Conservation (phyloP, 2,888 invertebrate species). For the Limnephilus marmoratus region DNA sequence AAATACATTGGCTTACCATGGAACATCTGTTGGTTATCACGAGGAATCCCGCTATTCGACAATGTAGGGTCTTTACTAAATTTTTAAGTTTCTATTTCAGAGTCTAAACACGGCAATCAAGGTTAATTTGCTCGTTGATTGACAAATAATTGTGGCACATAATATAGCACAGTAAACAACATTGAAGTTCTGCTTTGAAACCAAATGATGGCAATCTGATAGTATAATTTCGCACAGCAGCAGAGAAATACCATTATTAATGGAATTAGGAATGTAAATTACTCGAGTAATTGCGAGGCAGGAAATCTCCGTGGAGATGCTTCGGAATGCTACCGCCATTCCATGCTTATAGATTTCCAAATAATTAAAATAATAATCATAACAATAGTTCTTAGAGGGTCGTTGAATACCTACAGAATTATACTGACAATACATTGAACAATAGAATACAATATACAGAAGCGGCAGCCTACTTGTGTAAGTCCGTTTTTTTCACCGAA, state of each 20-base stretch:
- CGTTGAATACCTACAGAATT: not conserved
- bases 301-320: constrained; percentile 15
- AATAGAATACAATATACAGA: not conserved
- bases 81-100: not conserved
- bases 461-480: not conserved
- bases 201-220: constrained; percentile 20
- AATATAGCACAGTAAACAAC: not conserved
- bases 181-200: not conserved
- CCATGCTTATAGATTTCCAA: not conserved
- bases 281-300: not conserved
- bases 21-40: too few species aligned
- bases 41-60: not conserved
- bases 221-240: not conserved
- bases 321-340: not conserved
- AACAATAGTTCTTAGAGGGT: not conserved
- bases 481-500: too few species aligned
- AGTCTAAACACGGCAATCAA: not conserved
- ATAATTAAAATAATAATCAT: not conserved
- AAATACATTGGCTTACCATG: too few species aligned
- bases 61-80: not conserved
- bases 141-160: not conserved
- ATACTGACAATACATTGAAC: not conserved
- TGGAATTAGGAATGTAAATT: constrained; percentile 40
- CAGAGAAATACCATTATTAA: constrained; percentile 18
- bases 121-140: not conserved